phyloP scores from a whole-genome alignment of 1,140 invertebrate species.

The Pristionchus pacificus region DNA sequence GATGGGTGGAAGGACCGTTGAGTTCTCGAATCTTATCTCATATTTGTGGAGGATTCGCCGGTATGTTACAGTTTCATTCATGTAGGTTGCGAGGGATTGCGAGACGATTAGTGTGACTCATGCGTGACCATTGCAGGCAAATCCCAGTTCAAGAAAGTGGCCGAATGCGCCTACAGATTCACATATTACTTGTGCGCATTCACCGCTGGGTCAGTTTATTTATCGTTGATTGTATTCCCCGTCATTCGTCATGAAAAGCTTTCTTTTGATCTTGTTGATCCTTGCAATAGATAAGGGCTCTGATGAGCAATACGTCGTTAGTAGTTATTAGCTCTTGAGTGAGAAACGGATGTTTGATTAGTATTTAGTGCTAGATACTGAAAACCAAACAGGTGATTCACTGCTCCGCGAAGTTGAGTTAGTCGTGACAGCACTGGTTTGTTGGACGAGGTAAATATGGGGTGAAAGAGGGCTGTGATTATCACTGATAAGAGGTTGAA shows the following conservation, averaged over 20 bases:
- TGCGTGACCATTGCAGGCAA: constrained; percentile 35
- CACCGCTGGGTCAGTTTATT: constrained; percentile 28
- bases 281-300: too few relatives aligned
- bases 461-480: too few relatives aligned
- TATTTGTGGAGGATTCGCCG: constrained; percentile 13
- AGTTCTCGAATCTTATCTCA: constrained; percentile 25
- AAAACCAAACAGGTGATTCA: too few relatives aligned
- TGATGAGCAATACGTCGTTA: too few relatives aligned
- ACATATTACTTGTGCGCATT: constrained; percentile 45
- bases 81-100: constrained; percentile 12
- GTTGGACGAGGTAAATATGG: too few relatives aligned
- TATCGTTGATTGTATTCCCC: background rate
- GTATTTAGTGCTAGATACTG: too few relatives aligned
- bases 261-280: background rate
- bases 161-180: constrained; percentile 55
- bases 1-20: constrained; percentile 41
- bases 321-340: too few relatives aligned
- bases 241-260: background rate
- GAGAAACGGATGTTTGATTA: too few relatives aligned
- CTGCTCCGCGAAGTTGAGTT: too few relatives aligned
- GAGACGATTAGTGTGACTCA: too few relatives aligned
- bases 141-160: constrained; percentile 52
- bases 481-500: too few relatives aligned
- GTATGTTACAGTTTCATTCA: background rate
- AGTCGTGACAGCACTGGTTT: too few relatives aligned